Evolutionary conservation across 2,888 invertebrate species (phyloP).

Genomic region (Andrena chrysosceles): DNA sequence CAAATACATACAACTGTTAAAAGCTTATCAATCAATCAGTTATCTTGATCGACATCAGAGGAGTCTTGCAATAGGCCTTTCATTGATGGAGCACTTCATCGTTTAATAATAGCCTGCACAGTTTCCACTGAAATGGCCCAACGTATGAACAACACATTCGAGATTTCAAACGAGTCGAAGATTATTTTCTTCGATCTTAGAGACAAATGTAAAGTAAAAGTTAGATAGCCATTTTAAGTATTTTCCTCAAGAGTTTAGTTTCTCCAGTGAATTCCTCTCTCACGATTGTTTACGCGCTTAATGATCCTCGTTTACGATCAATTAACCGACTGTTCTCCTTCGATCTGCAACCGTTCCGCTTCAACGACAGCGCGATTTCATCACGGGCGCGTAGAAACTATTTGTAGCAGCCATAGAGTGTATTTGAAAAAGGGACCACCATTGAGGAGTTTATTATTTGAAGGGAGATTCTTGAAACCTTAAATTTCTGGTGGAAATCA

Average conservation of each 20-base stretch:
- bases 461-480: too few species aligned
- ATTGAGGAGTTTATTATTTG: too few species aligned
- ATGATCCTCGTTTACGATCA: not conserved
- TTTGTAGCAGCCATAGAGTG: too few species aligned
- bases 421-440: too few species aligned
- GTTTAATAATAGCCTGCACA: not conserved
- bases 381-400: too few species aligned
- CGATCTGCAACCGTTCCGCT: not conserved
- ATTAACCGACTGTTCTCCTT: conserved; percentile 1
- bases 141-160: too few species aligned
- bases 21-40: conserved; percentile 33
- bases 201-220: not conserved
- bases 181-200: too few species aligned
- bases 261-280: not conserved
- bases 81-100: not conserved
- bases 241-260: not conserved
- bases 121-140: not conserved
- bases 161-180: too few species aligned
- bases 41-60: conserved; percentile 39
- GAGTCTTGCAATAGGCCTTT: conserved; percentile 8
- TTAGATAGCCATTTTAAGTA: too few species aligned
- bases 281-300: not conserved
- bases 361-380: not conserved
- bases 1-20: conserved; percentile 19
- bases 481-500: too few species aligned